Conservation (phyloP, 2,888 invertebrate genomes). For the Oscheius sp. region DNA sequence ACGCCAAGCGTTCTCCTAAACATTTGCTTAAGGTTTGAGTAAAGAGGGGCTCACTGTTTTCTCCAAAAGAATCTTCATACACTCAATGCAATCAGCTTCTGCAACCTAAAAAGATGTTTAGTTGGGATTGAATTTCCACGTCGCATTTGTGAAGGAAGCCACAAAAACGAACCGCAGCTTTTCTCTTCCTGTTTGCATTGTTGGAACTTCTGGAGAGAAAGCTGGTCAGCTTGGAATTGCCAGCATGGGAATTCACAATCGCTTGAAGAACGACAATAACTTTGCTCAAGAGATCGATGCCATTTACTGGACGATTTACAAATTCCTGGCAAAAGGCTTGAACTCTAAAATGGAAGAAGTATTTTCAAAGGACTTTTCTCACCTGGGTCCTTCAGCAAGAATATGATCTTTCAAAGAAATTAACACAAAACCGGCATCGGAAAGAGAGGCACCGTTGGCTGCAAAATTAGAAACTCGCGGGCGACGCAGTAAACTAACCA, state of each 20-base stretch:
- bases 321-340: conserved; percentile 58
- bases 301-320: conserved; percentile 52
- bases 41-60: conserved; percentile 53
- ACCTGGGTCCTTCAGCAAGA: conserved; percentile 54
- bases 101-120: conserved; percentile 45
- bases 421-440: conserved; percentile 60
- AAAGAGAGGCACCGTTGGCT: conserved; percentile 50
- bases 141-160: neutral
- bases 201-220: conserved; percentile 57
- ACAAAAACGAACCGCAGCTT: conserved; percentile 51
- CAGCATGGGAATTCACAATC: conserved; percentile 53
- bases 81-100: conserved; percentile 68
- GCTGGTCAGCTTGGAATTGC: conserved; percentile 55
- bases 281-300: conserved; percentile 57
- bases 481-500: conserved; percentile 16
- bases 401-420: conserved; percentile 61
- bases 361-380: neutral
- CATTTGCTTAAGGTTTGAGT: neutral
- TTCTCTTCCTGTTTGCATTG: conserved; percentile 57
- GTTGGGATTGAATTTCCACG: neutral
- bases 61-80: conserved; percentile 63
- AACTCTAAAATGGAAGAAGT: conserved; percentile 40
- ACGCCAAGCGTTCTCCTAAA: conserved; percentile 57
- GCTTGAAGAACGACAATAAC: conserved; percentile 56
- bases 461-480: conserved; percentile 15